A percentile compares a stretch with the other conserved stretches of the same genome.
Evolutionary conservation across 2,888 invertebrate species (phyloP).

Genomic region (Palloptera scutellata): DNA sequence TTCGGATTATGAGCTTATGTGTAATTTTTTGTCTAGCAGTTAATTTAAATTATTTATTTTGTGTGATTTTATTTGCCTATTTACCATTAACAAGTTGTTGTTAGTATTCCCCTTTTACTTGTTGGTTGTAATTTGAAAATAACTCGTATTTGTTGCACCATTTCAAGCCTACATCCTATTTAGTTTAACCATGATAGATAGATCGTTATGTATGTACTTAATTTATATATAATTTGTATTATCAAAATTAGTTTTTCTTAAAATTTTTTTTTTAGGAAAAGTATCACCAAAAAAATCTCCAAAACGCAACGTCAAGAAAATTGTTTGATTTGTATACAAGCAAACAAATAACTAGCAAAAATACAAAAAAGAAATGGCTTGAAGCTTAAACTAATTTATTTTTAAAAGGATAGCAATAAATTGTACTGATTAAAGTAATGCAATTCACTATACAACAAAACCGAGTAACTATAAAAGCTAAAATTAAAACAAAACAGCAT

Average conservation of each 20-base stretch:
- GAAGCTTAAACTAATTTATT: constrained; percentile 20
- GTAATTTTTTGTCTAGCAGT: no score
- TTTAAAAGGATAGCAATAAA: constrained; percentile 29
- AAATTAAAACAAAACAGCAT: constrained; percentile 1
- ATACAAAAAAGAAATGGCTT: constrained; percentile 13
- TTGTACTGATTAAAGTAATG: constrained; percentile 30
- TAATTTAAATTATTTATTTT: no score
- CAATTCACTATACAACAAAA: constrained; percentile 17
- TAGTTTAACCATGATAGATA: no score
- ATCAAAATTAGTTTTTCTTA: constrained; percentile 25
- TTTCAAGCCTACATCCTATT: no score
- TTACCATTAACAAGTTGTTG: no score
- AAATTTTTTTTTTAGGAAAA: constrained; percentile 50
- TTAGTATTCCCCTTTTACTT: no score
- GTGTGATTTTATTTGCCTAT: no score
- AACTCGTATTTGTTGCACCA: background rate
- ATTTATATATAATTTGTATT: no score
- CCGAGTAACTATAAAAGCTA: constrained; percentile 17
- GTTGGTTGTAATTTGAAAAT: no score
- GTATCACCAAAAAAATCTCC: constrained; percentile 52
- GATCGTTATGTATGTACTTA: no score
- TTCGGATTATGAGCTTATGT: no score
- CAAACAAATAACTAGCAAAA: constrained; percentile 13
- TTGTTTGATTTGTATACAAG: constrained; percentile 39
- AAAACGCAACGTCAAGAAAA: constrained; percentile 46